Base-by-base conservation (phyloP, 1,140 invertebrate species). In the Oncopodura yosiiana region DNA sequence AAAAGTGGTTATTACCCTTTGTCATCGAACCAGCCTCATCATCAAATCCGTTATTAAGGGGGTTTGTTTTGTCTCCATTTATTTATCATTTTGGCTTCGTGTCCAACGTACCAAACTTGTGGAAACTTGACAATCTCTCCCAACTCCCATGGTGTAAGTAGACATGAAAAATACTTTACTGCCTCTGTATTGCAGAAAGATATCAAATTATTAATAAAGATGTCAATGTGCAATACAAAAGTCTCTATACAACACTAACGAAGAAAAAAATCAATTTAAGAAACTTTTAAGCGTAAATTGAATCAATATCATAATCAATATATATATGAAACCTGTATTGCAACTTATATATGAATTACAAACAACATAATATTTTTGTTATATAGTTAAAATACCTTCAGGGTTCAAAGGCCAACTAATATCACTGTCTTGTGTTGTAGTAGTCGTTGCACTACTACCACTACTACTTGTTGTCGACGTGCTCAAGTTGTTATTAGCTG, bases 21-120 rank as follows among this genome's bases (percentile, higher is more conserved):
- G 87, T 87, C 69, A 92, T 92, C 70, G 85, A 90, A 66, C 89
- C 89, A 68, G 88, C 89, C 54, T 92, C 88, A 69, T 93, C 87
- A 67, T 93, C 89, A 68, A 86, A 93, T 27, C 87, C 87, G 69
- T 89, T 89, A 69, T 88, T 88, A 66, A 86, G 81, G 16, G 81
- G 77, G 51, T 80, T 77, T 14, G 81, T 81, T 56, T 86, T 79
- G 60, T 85, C 82, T 11, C 83, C 86, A 64, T 87, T 81, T 44
- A 88, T 83, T 73, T 91, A 91, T 66, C 78, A 81, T 3, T 56
- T 51, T 3, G n/a, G 87, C 82, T 41, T 87, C 82, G 57, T 90
- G 71, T 1, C 89, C 89, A 49, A 92, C 75, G 69, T 88, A 93
- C 86, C 86, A 94, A 54, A 92, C 80, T 69, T 92, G 87, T 1